Evolutionary conservation across 2,888 invertebrate genomes (phyloP), one percentile per base, ranked within the genome.

Genomic region (Euplagia quadripunctaria): DNA sequence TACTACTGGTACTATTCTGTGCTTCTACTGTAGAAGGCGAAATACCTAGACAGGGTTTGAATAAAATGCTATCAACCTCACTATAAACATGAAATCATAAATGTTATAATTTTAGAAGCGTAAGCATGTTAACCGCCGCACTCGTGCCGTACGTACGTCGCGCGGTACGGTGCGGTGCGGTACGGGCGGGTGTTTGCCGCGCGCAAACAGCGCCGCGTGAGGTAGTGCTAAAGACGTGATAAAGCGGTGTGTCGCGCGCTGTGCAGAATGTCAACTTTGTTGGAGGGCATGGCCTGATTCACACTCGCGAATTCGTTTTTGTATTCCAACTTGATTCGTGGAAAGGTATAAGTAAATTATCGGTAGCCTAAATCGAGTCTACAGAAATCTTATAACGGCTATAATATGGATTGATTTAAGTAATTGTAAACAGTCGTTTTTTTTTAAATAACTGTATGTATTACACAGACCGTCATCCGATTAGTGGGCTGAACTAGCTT

Each of bases 191-290:
- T 85, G 65, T 81, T 77, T 76, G 73, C 66, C 70, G 51, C 42
- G 61, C 68, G 69, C 76, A 81, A 80, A 78, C 75, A 72, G n/a
- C 42, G 55, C 55, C 2, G 49, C 71, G 71, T 68, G 65, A 78
- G 71, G 61, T 20, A 58, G 20, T 77, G 63, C 17, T 63, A n/a
- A n/a, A n/a, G n/a, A n/a, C n/a, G n/a, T 83, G 83, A 85, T 74
- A 74, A 75, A 72, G 74, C 73, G 74, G 41, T 68, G 72, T 68
- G 55, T 11, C 55, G 75, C 68, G 41, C n/a, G 31, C 20, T 72
- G 42, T n/a, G 9, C 73, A n/a, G 76, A 76, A 70, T 79, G 65
- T 79, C 80, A 74, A 73, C 76, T 64, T 42, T 58, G 77, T 58
- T 17, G 64, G 4, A n/a, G 46, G 42, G 70, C 64, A 31, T 8